Evolutionary conservation across 2,113 vertebrate genomes (phyloP), one percentile per base, ranked within the genome.

Genomic region (Thalassoma bifasciatum): DNA sequence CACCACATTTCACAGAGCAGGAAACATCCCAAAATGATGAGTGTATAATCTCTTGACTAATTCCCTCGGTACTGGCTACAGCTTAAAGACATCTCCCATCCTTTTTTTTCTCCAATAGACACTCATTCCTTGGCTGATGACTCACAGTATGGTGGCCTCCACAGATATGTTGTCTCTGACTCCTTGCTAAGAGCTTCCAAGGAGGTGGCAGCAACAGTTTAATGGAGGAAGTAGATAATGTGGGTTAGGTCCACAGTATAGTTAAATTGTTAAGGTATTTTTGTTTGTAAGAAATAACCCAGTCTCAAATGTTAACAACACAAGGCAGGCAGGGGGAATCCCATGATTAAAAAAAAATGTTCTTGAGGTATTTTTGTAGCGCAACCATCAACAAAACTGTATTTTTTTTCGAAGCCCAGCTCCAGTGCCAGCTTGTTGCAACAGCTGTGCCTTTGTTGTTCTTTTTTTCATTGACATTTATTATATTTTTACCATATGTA

Each of bases 1-100:
- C 94, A 94, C 72, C 86, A 86, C 84, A 89, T 91, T 93, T 94
- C 87, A 90, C 83, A 80, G 89, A 90, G 80, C 66, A 88, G 81
- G 92, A 93, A 92, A 90, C 88, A 91, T 92, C 91, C 90, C 80
- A 86, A 95, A 94, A 92, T 91, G 93, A 94, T 93, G 94, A 94
- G 91, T 92, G 83, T 91, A 92, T 94, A 95, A 94, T 94, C 93
- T 93, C 87, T 84, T 91, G 88, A 91, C 91, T 94, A 95, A 95
- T 93, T 93, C 93, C 92, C 82, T 88, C 82, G 83, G 90, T 87
- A 88, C 68, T 88, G 77, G 91, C 90, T 93, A 84, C 84, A 93
- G 93, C 92, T 94, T 95, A 95, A 90, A 88, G 88, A 92, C 90
- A 89, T 93, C 91, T 92, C 85, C 88, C 89, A 90, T 91, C 87